Evolutionary conservation across 1,140 invertebrate genomes (phyloP), one percentile per base, ranked within the genome.

Genomic region (Thalassaphorura encarpata): DNA sequence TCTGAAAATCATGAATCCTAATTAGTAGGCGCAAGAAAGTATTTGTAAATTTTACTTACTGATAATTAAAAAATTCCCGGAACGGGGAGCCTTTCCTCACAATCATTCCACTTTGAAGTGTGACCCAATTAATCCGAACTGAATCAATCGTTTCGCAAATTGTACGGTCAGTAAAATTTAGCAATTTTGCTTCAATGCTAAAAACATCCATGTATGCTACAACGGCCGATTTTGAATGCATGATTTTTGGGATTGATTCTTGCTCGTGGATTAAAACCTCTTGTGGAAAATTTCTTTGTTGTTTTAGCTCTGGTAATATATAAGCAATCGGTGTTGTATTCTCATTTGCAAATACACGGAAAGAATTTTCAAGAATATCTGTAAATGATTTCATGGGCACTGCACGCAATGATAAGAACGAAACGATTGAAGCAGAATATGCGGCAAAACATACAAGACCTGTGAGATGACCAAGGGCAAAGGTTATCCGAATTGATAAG

Each of bases 391-490:
- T 31, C 4, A 60, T 56, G 2, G 58, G 58, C 11, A 56, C 26
- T 6, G 46, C n/a, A 4, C 27, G 36, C 8, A 56, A 24, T 6
- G 31, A 16, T 5, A 56, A 52, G 1, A 40, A 39, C 8, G 58
- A 60, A 2, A 60, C 58, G 8, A 60, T 40, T n/a, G 36, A 23
- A 0, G 58, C 58, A 24, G 53, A 56, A 27, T 55, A 60, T 4
- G 53, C 52, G 1, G 52, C 40, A 21, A 52, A 60, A 31, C 24
- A 43, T 1, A 60, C 36, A 19, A 60, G 48, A 24, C 47, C 53
- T 4, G 15, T 39, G 8, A 56, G 13, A 24, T 55, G 52, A 8
- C 53, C 52, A 24, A 52, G 29, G 0, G 56, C 24, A 24, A 60
- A 55, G 8, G 52, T 29, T 1, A 43, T 47, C 21, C 47, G 46